Conservation (phyloP, 2,113 vertebrate genomes). For the Carassius auratus region DNA sequence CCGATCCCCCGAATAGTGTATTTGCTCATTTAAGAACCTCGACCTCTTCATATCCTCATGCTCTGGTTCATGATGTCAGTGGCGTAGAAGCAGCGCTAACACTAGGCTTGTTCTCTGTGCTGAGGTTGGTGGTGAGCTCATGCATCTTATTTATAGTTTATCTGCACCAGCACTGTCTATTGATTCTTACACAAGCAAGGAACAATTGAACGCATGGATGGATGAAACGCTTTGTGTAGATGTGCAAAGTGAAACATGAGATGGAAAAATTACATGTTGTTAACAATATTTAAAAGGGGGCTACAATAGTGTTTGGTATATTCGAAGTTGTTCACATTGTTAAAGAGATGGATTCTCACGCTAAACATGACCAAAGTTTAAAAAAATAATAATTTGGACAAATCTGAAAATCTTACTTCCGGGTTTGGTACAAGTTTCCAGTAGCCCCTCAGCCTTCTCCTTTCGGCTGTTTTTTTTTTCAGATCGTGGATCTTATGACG, state of each 20-base stretch:
- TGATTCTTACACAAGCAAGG: conserved; percentile 37
- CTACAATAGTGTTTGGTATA: too few species aligned
- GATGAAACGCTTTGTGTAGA: conserved; percentile 8
- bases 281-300: neutral
- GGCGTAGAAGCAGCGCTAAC: neutral
- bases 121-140: neutral
- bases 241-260: conserved; percentile 2
- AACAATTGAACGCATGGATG: conserved; percentile 27
- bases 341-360: too few species aligned
- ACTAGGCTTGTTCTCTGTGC: neutral
- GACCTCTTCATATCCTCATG: conserved; percentile 3
- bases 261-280: neutral
- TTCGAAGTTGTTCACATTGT: too few species aligned
- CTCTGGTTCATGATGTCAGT: neutral
- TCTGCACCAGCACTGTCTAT: conserved; percentile 12
- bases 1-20: neutral
- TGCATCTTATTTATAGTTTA: conserved; percentile 25
- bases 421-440: too few species aligned
- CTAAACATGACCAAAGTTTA: too few species aligned
- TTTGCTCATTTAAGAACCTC: conserved; percentile 31
- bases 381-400: too few species aligned
- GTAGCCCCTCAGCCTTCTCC: too few species aligned
- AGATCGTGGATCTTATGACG: too few species aligned
- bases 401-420: too few species aligned
- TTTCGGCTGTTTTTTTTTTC: too few species aligned